phyloP scores from a whole-genome alignment of 2,888 invertebrate genomes.

The Nineta flava region DNA sequence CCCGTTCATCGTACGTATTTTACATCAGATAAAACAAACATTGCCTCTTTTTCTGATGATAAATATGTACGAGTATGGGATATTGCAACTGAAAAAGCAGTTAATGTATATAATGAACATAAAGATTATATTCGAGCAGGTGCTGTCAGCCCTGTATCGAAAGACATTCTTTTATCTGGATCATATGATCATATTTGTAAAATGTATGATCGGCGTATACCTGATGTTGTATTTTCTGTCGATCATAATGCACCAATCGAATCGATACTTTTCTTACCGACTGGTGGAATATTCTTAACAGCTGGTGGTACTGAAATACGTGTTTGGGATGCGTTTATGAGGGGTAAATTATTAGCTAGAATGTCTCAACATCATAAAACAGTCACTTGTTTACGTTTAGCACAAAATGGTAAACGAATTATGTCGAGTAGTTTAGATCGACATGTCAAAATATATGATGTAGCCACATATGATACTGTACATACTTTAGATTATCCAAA shows the following conservation, averaged over 20 bases:
- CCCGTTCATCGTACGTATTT: conserved; percentile 74
- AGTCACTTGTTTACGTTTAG: conserved; percentile 71
- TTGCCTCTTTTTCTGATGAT: conserved; percentile 85
- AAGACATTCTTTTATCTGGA: conserved; percentile 65
- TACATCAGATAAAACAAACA: conserved; percentile 56
- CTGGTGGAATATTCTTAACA: conserved; percentile 78
- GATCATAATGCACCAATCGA: conserved; percentile 86
- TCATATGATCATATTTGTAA: conserved; percentile 80
- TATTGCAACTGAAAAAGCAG: conserved; percentile 62
- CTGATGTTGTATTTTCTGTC: conserved; percentile 50
- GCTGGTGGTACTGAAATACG: conserved; percentile 83
- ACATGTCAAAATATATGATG: conserved; percentile 85
- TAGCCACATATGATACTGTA: conserved; percentile 69
- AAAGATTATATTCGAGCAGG: conserved; percentile 76
- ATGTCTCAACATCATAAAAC: conserved; percentile 93
- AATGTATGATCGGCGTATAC: conserved; percentile 70
- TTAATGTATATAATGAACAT: conserved; percentile 54
- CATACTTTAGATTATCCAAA: conserved; percentile 85
- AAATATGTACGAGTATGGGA: conserved; percentile 82
- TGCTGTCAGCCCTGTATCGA: conserved; percentile 56
- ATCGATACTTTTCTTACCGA: conserved; percentile 71
- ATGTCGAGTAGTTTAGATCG: conserved; percentile 84
- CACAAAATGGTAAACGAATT: conserved; percentile 65
- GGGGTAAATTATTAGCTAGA: conserved; percentile 68
- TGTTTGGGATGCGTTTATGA: conserved; percentile 85